Conservation (phyloP, 2,113 vertebrate genomes). For the Sturnira hondurensis region DNA sequence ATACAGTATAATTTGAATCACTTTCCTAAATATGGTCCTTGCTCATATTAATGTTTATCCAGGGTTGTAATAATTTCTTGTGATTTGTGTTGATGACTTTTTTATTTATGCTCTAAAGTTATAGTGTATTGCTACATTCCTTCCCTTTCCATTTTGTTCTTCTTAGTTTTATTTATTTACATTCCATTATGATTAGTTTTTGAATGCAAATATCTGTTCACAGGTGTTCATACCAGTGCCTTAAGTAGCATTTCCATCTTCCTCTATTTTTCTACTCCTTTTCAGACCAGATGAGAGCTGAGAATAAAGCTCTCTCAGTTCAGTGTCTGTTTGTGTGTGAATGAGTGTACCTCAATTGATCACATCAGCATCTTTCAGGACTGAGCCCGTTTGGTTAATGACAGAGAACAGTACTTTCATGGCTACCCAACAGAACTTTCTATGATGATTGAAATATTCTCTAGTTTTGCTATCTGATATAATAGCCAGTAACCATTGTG, state of each 20-base stretch:
- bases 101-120: conserved; percentile 74
- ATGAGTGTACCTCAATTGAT: neutral
- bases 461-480: neutral
- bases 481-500: neutral
- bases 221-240: neutral
- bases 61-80: conserved; percentile 77
- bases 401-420: neutral
- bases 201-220: conserved; percentile 27
- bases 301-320: neutral
- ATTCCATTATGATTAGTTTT: conserved; percentile 47
- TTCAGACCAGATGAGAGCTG: neutral
- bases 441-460: neutral
- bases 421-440: neutral
- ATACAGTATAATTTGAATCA: conserved; percentile 69
- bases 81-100: conserved; percentile 75
- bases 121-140: conserved; percentile 59
- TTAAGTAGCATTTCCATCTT: neutral
- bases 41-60: conserved; percentile 64
- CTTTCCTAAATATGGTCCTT: conserved; percentile 66
- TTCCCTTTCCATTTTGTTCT: conserved; percentile 48
- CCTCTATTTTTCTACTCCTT: neutral
- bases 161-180: conserved; percentile 41
- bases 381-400: neutral
- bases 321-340: neutral
- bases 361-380: neutral